Percentiles rank a stretch among this genome's conserved stretches.
phyloP scores from a whole-genome alignment of 2,888 invertebrate genomes.

The Parnassius glacialis region DNA sequence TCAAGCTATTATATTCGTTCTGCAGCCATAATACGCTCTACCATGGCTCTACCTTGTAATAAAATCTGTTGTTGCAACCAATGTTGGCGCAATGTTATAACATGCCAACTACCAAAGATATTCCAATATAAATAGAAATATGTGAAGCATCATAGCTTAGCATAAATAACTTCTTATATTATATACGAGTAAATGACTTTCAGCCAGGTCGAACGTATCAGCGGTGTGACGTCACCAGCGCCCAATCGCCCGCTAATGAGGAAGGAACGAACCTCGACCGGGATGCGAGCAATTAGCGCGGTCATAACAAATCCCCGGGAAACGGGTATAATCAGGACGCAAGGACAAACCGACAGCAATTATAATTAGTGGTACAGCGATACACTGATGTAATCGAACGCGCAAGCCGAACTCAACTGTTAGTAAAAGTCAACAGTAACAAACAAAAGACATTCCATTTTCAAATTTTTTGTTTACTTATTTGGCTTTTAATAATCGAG shows the following conservation, averaged over 20 bases:
- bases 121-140: too few relatives aligned
- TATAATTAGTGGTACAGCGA: constrained; percentile 29
- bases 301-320: constrained; percentile 71
- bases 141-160: too few relatives aligned
- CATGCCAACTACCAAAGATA: too few relatives aligned
- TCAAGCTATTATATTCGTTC: too few relatives aligned
- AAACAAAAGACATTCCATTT: neutral
- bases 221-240: constrained; percentile 43
- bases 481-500: too few relatives aligned
- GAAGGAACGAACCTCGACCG: constrained; percentile 76
- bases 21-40: too few relatives aligned
- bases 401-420: constrained; percentile 5
- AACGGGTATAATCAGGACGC: constrained; percentile 36
- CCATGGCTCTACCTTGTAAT: too few relatives aligned
- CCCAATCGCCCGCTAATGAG: constrained; percentile 58
- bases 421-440: constrained; percentile 1
- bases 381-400: constrained; percentile 25
- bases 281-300: constrained; percentile 74
- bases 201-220: constrained; percentile 31
- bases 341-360: constrained; percentile 37
- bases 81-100: too few relatives aligned
- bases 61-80: too few relatives aligned
- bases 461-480: neutral
- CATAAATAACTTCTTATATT: too few relatives aligned
- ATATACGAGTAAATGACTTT: constrained; percentile 25